Evolutionary conservation across 2,888 invertebrate genomes (phyloP).

Genomic region (Himalopsyche tibetana): DNA sequence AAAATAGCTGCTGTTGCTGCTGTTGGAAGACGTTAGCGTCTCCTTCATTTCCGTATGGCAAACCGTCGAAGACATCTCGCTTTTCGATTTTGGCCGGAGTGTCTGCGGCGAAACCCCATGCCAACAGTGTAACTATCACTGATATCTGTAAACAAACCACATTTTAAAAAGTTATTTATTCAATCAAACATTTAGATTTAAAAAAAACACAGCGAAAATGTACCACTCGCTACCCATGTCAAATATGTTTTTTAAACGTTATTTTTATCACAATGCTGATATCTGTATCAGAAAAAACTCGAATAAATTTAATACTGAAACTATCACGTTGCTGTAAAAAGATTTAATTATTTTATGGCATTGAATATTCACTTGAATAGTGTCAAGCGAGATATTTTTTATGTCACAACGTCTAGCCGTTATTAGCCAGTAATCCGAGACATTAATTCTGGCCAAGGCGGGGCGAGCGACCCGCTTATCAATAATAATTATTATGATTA

Average conservation of each 20-base stretch:
- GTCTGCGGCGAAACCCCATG: conserved; percentile 2
- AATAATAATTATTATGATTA: conserved; percentile 17
- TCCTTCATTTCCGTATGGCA: neutral
- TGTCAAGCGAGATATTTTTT: conserved; percentile 28
- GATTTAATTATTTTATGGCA: neutral
- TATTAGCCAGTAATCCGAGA: conserved; percentile 32
- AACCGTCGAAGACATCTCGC: neutral
- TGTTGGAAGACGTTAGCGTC: conserved; percentile 1
- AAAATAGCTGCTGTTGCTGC: neutral
- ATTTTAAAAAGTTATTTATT: neutral
- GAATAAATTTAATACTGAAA: neutral
- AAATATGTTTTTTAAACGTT: too few relatives aligned
- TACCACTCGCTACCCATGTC: too few relatives aligned
- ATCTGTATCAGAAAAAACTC: too few relatives aligned
- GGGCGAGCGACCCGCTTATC: conserved; percentile 37
- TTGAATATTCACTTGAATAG: neutral
- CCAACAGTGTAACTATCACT: conserved; percentile 21
- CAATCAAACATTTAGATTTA: too few relatives aligned
- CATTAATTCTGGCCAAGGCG: conserved; percentile 41
- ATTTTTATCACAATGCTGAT: too few relatives aligned
- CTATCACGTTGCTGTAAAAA: neutral
- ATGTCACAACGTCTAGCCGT: conserved; percentile 25
- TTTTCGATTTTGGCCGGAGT: conserved; percentile 3
- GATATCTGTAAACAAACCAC: conserved; percentile 22
- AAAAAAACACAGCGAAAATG: too few relatives aligned